Conservation (phyloP, 2,113 vertebrate species). For the Chloropsis hardwickii region DNA sequence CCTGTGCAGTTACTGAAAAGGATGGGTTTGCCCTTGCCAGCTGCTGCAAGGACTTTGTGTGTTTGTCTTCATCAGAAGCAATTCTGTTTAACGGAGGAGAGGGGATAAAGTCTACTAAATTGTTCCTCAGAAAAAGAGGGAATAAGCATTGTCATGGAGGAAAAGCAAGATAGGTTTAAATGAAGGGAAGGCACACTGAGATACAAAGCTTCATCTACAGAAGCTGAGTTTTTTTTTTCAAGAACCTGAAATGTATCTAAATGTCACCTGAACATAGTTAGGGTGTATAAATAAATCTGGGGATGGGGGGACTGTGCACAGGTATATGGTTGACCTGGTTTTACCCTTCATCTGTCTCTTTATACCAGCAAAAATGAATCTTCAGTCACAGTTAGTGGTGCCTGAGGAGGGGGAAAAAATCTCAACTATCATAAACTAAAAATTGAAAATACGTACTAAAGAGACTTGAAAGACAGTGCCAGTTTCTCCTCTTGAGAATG, state of each 20-base stretch:
- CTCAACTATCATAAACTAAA: neutral
- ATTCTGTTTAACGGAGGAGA: neutral
- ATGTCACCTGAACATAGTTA: neutral
- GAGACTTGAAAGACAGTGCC: neutral
- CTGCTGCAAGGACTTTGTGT: neutral
- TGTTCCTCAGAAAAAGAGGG: neutral
- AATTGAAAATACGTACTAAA: neutral
- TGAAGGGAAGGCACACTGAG: neutral
- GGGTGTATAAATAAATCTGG: neutral
- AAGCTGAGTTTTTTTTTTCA: neutral
- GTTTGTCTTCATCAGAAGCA: neutral
- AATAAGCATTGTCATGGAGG: neutral
- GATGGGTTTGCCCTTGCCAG: neutral
- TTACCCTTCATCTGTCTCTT: constrained; percentile 44
- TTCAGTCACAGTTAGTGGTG: neutral
- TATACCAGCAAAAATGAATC: neutral
- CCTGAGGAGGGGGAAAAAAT: constrained; percentile 24
- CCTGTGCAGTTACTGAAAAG: neutral
- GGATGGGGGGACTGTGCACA: fast-evolving
- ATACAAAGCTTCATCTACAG: neutral
- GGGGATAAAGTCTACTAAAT: neutral
- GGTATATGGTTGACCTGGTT: constrained; percentile 9
- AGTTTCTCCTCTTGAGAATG: neutral
- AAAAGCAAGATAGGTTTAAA: neutral
- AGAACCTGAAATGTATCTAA: neutral